phyloP scores from a whole-genome alignment of 2,113 vertebrate species.

The Channa argus region DNA sequence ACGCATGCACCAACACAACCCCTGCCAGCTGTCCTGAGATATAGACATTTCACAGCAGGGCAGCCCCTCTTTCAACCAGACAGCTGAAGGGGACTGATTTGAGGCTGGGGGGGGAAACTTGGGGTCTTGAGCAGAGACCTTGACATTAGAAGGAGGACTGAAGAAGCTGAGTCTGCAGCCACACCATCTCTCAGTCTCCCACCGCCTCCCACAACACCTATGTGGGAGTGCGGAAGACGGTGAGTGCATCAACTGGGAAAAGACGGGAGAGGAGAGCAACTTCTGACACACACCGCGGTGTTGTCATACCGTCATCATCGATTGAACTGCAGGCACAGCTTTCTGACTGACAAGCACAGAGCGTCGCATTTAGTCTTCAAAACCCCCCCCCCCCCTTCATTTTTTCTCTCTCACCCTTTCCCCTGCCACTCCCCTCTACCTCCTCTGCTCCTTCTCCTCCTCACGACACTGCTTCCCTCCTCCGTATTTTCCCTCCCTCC shows the following conservation, averaged over 20 bases:
- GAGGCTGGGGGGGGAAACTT: slow-evolving; percentile 13
- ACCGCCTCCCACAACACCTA: slow-evolving; percentile 40
- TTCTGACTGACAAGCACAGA: slow-evolving; percentile 63
- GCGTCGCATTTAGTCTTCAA: slow-evolving; percentile 38
- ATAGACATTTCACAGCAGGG: slow-evolving; percentile 1
- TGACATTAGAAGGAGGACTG: slow-evolving; percentile 70
- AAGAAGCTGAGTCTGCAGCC: slow-evolving; percentile 73
- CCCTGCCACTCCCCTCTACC: slow-evolving; percentile 28
- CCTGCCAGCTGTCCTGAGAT: slow-evolving; percentile 5
- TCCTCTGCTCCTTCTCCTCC: slow-evolving; percentile 6
- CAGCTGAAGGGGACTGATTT: slow-evolving; percentile 45
- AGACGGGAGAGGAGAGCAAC: slow-evolving; percentile 47
- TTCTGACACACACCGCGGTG: slow-evolving; percentile 67
- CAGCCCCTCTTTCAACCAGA: slow-evolving; percentile 10
- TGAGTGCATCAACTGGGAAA: slow-evolving; percentile 30
- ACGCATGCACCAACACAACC: neutral
- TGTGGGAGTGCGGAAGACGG: slow-evolving; percentile 24
- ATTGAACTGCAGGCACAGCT: slow-evolving; percentile 70
- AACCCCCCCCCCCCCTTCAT: neutral
- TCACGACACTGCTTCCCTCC: neutral
- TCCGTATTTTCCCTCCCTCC: slow-evolving; percentile 23
- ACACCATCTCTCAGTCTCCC: slow-evolving; percentile 24
- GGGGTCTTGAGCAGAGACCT: slow-evolving; percentile 60
- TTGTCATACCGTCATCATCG: slow-evolving; percentile 67
- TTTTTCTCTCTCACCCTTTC: slow-evolving; percentile 23